Percentiles rank a stretch among this genome's conserved stretches.
Evolutionary conservation across 2,888 invertebrate species (phyloP).

Genomic region (Platycheirus albimanus): DNA sequence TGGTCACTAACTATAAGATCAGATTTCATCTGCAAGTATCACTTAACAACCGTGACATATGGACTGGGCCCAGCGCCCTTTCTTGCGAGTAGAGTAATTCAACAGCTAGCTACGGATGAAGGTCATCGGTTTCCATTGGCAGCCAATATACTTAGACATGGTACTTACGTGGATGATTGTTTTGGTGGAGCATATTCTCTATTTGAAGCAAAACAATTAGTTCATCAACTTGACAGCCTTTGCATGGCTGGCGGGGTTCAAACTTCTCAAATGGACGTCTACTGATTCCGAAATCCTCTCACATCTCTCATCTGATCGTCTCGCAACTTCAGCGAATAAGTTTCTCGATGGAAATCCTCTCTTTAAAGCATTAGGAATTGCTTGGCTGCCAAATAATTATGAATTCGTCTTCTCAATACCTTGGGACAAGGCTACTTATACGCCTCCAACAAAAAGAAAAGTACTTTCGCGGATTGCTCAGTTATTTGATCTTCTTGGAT

Average conservation of each 20-base stretch:
- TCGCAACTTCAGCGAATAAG: not conserved
- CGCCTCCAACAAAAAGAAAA: slow-evolving; percentile 3
- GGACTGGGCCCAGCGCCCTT: not conserved
- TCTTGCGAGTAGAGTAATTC: not conserved
- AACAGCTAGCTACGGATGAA: not conserved
- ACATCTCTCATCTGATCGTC: not conserved
- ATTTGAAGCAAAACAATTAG: not conserved
- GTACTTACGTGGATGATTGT: slow-evolving; percentile 11
- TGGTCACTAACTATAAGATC: not conserved
- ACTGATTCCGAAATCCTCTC: not conserved
- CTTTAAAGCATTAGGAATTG: not conserved
- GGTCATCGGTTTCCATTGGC: not conserved
- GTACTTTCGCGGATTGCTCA: not conserved
- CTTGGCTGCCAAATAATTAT: not conserved
- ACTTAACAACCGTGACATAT: slow-evolving; percentile 4
- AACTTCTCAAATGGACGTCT: slow-evolving; percentile 12
- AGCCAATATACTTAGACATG: not conserved
- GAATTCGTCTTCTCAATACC: slow-evolving; percentile 3
- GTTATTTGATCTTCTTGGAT: not conserved
- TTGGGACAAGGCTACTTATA: not conserved
- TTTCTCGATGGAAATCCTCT: not conserved
- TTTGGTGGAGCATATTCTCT: slow-evolving; percentile 8
- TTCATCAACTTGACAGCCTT: not conserved
- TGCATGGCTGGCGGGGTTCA: slow-evolving; percentile 11
- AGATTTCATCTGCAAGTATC: not conserved